Evolutionary conservation across 53 echinoderm and acorn worm species (phyloP).

Genomic region (Patiria pectinifera): DNA sequence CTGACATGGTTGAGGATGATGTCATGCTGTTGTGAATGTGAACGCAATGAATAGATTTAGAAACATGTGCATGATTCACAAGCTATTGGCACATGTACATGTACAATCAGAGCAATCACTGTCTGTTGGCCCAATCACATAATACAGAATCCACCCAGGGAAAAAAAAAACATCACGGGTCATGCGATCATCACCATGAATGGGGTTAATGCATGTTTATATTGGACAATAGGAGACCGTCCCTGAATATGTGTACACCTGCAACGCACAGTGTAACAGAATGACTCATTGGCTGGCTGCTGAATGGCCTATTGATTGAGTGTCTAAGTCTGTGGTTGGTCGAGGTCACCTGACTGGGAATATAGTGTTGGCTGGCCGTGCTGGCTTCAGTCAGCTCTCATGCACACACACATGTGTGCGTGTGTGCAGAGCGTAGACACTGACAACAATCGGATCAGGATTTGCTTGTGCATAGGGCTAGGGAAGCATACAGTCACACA

Average conservation of each 20-base stretch:
- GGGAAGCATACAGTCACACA: neutral
- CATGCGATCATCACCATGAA: neutral
- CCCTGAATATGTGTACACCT: slow-evolving; percentile 67
- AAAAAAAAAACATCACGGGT: neutral
- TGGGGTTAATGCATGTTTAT: neutral
- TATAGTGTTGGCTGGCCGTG: slow-evolving; percentile 20
- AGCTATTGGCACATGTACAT: too few relatives aligned
- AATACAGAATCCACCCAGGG: neutral
- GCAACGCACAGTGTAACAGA: slow-evolving; percentile 63
- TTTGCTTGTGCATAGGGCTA: neutral
- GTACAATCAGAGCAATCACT: neutral
- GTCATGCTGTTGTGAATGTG: neutral
- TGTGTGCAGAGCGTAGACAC: neutral
- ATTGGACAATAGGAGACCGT: slow-evolving; percentile 44
- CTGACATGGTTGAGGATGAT: neutral
- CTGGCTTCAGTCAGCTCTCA: neutral
- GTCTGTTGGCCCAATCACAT: neutral
- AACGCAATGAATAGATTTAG: neutral
- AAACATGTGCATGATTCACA: neutral
- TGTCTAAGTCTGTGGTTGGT: slow-evolving; percentile 66
- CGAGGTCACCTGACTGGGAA: slow-evolving; percentile 63
- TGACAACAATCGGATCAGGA: slow-evolving; percentile 32
- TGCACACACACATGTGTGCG: neutral
- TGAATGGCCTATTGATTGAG: slow-evolving; percentile 67
- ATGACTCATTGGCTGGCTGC: slow-evolving; percentile 65